Base-by-base conservation (phyloP, 2,797 vertebrate species). In the Rallus crepitans region DNA sequence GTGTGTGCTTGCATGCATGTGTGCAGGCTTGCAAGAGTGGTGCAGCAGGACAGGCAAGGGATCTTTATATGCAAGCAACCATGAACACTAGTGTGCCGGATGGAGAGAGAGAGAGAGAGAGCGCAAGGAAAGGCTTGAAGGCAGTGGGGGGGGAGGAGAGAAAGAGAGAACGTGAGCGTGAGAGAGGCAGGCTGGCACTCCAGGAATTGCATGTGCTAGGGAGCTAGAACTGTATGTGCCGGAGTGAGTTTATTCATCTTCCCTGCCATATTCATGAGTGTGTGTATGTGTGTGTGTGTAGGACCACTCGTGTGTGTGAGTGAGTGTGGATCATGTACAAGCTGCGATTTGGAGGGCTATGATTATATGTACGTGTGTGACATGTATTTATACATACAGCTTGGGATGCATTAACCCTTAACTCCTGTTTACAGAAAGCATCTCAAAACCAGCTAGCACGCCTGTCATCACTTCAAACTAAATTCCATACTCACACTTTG, bases 401-500 rank as follows among this genome's bases (percentile, higher is more conserved):
- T 88, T 17, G 63, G 83, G 55, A 85, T 80, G 73, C 70, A 93
- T 91, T 94, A 95, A 95, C 92, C 90, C 96, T 93, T 90, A 80
- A 93, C 86, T 94, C 65, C 82, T 96, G 88, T 94, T 96, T 96
- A 95, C 75, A 77, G 91, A 94, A 97, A 96, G 89, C 94, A 94
- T 94, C 94, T 96, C 80, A 53, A 94, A 93, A 96, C 4, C 83
- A 97, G 94, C 90, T 90, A 95, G 93, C 90, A 96, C 79, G 97
- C 82, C 91, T 92, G 94, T 96, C 96, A 94, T 92, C 94, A 95
- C 94, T 96, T 96, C 69, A 39, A 97, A 98, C 95, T 98, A 97
- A 97, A 98, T 80, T 95, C 93, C 69, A 35, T 84, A 90, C 92
- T 88, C 78, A 78, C 92, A 93, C 90, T 94, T 84, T 84, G 93